Conservation (phyloP, 2,113 vertebrate genomes). For the Meleagris gallopavo region DNA sequence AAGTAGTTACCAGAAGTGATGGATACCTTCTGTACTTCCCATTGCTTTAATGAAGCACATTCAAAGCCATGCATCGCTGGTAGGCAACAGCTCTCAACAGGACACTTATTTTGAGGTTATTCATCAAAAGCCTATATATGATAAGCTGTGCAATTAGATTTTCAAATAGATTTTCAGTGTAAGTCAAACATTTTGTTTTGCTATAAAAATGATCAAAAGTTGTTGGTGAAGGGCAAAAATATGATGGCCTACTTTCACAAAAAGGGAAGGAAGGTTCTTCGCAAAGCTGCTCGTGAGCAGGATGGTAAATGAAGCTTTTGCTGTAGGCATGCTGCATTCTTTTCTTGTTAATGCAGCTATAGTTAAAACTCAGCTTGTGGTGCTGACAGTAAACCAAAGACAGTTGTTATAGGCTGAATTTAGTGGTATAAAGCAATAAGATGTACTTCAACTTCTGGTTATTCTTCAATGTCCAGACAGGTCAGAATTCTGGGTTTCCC, state of each 20-base stretch:
- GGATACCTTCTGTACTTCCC: neutral
- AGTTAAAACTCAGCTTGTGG: neutral
- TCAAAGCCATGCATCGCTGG: neutral
- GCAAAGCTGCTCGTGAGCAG: neutral
- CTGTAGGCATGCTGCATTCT: neutral
- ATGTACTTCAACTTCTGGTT: neutral
- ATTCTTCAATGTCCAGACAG: neutral
- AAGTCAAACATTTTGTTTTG: conserved; percentile 23
- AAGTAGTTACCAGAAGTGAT: neutral
- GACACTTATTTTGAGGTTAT: neutral
- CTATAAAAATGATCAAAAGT: conserved; percentile 32
- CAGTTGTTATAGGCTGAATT: neutral
- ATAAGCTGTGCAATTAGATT: neutral
- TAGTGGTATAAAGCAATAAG: neutral
- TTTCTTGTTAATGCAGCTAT: neutral
- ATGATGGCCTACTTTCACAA: neutral
- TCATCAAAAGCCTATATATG: neutral
- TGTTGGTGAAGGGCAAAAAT: neutral
- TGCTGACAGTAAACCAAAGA: neutral
- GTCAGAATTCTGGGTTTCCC: neutral
- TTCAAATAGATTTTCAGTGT: neutral
- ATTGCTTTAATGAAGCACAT: neutral
- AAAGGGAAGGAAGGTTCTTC: neutral
- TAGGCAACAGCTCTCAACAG: neutral
- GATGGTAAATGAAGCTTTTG: neutral